Conservation (phyloP, 2,113 vertebrate species). For the Accipiter cooperii region DNA sequence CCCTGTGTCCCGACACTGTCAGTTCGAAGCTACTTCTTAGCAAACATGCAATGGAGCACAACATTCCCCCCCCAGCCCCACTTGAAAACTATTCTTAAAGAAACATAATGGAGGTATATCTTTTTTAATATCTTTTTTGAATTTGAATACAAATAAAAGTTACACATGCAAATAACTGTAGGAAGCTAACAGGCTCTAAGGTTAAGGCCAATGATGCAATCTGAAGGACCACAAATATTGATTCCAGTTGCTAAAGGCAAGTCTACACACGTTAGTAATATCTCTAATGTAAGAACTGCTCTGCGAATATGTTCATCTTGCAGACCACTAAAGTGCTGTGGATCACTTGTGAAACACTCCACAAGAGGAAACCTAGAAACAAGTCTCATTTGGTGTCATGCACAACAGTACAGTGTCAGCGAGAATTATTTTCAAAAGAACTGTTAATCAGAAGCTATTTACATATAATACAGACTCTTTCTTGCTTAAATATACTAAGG, state of each 20-base stretch:
- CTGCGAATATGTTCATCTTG: rapidly evolving
- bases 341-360: neutral
- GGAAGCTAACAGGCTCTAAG: neutral
- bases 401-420: neutral
- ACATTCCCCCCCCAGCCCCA: rapidly evolving
- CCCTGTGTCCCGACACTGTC: neutral
- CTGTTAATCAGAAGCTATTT: neutral
- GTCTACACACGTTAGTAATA: neutral
- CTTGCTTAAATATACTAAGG: neutral
- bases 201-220: neutral
- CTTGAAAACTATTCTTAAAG: neutral
- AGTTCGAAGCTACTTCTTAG: neutral
- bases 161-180: neutral
- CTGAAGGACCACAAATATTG: neutral
- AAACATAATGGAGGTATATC: neutral
- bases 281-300: neutral
- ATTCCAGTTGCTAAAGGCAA: neutral
- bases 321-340: neutral
- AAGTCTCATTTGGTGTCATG: neutral
- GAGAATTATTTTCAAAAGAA: neutral
- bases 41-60: neutral
- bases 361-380: neutral
- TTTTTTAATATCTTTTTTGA: neutral
- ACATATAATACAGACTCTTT: neutral
- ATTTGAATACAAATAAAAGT: neutral